Conservation (phyloP, 1,140 invertebrate species). For the Cydia fagiglandana region DNA sequence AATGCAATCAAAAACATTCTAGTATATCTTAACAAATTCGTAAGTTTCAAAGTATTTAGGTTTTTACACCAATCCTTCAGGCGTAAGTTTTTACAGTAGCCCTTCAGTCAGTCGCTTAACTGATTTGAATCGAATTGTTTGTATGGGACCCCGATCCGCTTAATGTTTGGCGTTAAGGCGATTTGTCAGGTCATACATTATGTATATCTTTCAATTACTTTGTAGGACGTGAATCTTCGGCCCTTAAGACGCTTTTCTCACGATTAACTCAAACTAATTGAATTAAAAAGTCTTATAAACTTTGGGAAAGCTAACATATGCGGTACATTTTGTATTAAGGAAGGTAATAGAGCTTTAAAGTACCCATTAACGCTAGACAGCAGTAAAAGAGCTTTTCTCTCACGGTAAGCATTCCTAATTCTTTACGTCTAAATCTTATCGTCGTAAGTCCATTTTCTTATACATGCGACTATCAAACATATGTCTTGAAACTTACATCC, state of each 20-base stretch:
- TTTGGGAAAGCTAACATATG: neutral
- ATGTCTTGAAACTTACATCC: neutral
- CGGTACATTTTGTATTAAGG: neutral
- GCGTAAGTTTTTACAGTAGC: neutral
- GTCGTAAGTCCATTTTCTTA: neutral
- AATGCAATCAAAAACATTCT: too few relatives aligned
- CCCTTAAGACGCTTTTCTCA: neutral
- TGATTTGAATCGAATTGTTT: conserved; percentile 21
- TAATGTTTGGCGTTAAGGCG: neutral
- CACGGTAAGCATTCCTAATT: neutral
- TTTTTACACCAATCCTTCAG: too few relatives aligned
- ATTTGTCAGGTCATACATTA: neutral
- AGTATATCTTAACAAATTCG: neutral
- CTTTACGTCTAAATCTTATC: neutral
- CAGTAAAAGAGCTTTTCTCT: neutral
- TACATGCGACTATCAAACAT: neutral
- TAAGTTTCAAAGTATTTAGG: neutral
- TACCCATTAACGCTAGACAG: conserved; percentile 6
- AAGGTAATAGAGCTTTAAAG: neutral
- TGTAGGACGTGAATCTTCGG: neutral
- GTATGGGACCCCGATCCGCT: neutral
- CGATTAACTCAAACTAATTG: neutral
- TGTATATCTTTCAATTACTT: neutral
- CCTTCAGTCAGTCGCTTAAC: neutral
- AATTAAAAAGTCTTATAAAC: neutral